Evolutionary conservation across 2,888 invertebrate species (phyloP).

Genomic region (Dermolepida albohirtum): DNA sequence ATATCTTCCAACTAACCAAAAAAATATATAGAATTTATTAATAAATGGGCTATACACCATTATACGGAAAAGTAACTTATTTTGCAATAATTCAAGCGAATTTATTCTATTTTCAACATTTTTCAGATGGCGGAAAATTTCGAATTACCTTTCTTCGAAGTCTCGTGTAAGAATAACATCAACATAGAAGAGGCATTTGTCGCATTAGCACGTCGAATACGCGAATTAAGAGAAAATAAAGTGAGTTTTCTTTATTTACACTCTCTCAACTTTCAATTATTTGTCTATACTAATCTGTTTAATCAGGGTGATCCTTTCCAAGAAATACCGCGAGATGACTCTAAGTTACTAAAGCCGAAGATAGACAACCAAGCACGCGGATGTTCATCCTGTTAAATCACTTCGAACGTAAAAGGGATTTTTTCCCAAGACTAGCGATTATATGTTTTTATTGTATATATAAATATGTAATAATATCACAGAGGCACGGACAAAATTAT

Average conservation of each 20-base stretch:
- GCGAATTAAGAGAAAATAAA: constrained; percentile 67
- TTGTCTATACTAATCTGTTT: constrained; percentile 11
- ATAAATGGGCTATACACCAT: no score
- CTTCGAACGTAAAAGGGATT: not conserved
- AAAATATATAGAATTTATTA: no score
- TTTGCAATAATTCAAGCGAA: no score
- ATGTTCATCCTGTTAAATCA: constrained; percentile 53
- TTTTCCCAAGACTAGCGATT: constrained; percentile 20
- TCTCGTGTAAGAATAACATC: constrained; percentile 87
- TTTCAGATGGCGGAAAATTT: constrained; percentile 86
- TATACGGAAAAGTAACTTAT: no score
- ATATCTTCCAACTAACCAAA: no score
- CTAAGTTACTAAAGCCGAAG: constrained; percentile 53
- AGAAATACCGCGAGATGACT: constrained; percentile 52
- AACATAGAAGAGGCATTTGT: constrained; percentile 88
- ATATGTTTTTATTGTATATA: constrained; percentile 38
- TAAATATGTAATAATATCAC: constrained; percentile 22
- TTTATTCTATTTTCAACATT: not conserved
- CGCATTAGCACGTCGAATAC: constrained; percentile 83
- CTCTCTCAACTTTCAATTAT: no score
- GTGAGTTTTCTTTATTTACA: constrained; percentile 37
- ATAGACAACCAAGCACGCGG: constrained; percentile 52
- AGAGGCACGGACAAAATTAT: constrained; percentile 25
- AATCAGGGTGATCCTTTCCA: constrained; percentile 57
- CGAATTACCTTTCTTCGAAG: constrained; percentile 90